Conservation (phyloP, 2,113 vertebrate genomes). For the Cathartes aura region DNA sequence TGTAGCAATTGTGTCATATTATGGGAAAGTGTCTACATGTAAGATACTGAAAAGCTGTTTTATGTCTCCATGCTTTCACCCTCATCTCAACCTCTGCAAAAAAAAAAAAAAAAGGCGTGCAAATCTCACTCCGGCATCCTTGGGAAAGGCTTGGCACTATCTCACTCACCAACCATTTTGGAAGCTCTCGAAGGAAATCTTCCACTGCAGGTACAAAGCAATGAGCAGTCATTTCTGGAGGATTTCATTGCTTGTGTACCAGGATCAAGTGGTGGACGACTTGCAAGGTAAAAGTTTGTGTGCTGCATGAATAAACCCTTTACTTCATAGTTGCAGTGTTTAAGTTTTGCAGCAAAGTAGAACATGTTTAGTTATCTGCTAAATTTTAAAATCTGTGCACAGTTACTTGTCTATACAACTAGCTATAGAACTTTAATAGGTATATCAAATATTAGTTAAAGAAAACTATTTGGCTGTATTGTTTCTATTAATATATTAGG, state of each 20-base stretch:
- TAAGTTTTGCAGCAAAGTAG: neutral
- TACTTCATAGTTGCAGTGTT: neutral
- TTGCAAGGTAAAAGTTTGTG: constrained; percentile 85
- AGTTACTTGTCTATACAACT: neutral
- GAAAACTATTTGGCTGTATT: neutral
- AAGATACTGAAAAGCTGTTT: neutral
- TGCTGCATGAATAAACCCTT: neutral
- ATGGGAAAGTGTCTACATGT: neutral
- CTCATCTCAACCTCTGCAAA: neutral
- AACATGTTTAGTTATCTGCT: neutral
- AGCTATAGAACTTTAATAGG: neutral
- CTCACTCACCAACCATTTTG: constrained; percentile 95
- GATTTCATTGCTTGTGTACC: constrained; percentile 97
- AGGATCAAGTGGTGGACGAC: constrained; percentile 93
- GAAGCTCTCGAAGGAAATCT: constrained; percentile 96
- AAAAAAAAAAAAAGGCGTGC: constrained; percentile 82
- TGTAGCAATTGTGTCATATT: neutral
- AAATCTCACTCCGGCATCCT: constrained; percentile 95
- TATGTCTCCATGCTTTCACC: neutral
- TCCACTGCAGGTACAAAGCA: constrained; percentile 95
- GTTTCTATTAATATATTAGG: neutral
- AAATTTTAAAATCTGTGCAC: neutral
- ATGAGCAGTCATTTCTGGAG: constrained; percentile 96
- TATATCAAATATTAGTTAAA: neutral
- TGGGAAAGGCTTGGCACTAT: constrained; percentile 94